Base-by-base conservation (phyloP, 2,797 vertebrate species). In the Sternotherus odoratus region DNA sequence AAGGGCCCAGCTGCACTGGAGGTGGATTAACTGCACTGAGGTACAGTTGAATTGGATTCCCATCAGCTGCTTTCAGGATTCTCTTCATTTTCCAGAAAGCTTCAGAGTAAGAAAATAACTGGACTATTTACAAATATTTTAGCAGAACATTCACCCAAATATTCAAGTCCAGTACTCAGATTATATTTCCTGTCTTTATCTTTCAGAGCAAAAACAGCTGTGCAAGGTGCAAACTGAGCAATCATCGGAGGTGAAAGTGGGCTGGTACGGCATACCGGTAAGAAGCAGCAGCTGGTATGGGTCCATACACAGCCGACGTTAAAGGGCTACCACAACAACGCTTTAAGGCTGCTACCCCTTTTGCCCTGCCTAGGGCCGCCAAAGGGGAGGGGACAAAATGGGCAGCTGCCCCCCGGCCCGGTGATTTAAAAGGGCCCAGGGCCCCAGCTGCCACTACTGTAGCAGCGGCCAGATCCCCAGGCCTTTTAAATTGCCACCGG, bases 31-130 rank as follows among this genome's bases (percentile, higher is more conserved):
- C 56, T 60, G 56, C 57, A 60, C 16, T 28, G 57, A 88, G 26
- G 75, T 57, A 39, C 49, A n/a, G 5, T 83, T 85, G 87, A 94
- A 89, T 28, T 89, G 82, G 39, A 92, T 94, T 96, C 92, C 95
- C 78, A 69, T 87, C 72, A 83, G 9, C 75, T 85, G 66, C 85
- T 84, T 48, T 66, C 49, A n/a, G 39, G 28, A 85, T 95, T 94
- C 89, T 82, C 82, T 92, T 91, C 77, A 79, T 95, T 96, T 96
- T 94, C 85, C 80, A 86, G 54, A 94, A 96, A 88, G 51, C 75
- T 95, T 94, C 36, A 49, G 12, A 79, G 21, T 60, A 91, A 93
- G 79, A 60, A 94, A 96, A 81, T 79, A 83, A 39, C 43, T 86
- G 77, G 86, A 57, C 81, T 93, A 84, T 89, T 93, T 92, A 60